Evolutionary conservation across 2,888 invertebrate species (phyloP).

Genomic region (Notodonta dromedarius): DNA sequence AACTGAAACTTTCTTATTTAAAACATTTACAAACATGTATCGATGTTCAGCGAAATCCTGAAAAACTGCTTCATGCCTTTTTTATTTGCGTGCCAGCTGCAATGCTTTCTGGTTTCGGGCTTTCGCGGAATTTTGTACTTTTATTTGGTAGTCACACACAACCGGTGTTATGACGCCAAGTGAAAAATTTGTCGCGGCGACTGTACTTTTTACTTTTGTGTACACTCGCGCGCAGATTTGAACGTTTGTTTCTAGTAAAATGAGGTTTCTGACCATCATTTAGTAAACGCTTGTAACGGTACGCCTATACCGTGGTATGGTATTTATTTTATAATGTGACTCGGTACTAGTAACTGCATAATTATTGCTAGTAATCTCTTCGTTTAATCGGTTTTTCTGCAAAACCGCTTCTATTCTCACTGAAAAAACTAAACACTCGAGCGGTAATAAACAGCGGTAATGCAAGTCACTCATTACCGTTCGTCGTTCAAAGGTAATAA

Average conservation of each 20-base stretch:
- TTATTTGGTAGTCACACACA: slow-evolving; percentile 9
- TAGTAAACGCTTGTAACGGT: neutral
- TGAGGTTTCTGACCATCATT: neutral
- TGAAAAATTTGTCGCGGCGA: slow-evolving; percentile 10
- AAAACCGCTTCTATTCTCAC: too few relatives aligned
- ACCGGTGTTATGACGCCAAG: slow-evolving; percentile 8
- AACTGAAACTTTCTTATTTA: too few relatives aligned
- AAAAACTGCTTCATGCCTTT: slow-evolving; percentile 4
- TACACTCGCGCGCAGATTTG: neutral
- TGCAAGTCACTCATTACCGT: too few relatives aligned
- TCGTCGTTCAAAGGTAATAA: too few relatives aligned
- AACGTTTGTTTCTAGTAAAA: neutral
- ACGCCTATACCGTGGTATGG: too few relatives aligned
- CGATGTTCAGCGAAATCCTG: slow-evolving; percentile 1
- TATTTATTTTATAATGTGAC: too few relatives aligned
- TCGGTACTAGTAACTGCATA: too few relatives aligned
- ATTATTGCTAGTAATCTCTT: too few relatives aligned
- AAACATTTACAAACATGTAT: neutral
- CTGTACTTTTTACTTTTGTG: slow-evolving; percentile 7
- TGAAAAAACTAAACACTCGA: too few relatives aligned
- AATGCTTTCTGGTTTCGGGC: slow-evolving; percentile 6
- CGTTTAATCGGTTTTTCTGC: too few relatives aligned
- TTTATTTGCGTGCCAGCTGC: slow-evolving; percentile 8
- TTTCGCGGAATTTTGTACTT: slow-evolving; percentile 2
- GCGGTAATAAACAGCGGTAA: too few relatives aligned